A percentile compares a stretch with the other conserved stretches of the same genome.
Evolutionary conservation across 35 echinoderm and acorn worm genomes (phyloP).

Genomic region (Ophiothrix spiculata): DNA sequence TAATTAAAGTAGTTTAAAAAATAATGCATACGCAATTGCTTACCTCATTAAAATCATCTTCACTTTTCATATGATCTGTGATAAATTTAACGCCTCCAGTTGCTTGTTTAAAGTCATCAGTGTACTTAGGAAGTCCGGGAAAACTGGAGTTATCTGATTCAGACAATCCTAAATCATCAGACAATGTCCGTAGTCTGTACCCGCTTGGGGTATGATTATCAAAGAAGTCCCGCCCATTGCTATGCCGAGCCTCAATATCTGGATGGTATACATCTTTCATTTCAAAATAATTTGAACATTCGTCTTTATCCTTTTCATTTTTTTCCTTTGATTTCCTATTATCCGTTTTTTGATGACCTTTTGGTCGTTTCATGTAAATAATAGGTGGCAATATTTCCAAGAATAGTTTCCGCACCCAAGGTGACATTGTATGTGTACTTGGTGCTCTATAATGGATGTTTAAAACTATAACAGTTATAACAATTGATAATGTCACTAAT

Average conservation of each 20-base stretch:
- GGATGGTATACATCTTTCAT: slow-evolving; percentile 78
- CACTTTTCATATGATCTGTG: slow-evolving; percentile 76
- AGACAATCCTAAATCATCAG: slow-evolving; percentile 54
- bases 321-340: background rate
- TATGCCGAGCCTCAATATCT: slow-evolving; percentile 56
- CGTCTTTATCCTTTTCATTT: slow-evolving; percentile 39
- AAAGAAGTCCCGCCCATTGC: slow-evolving; percentile 78
- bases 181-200: slow-evolving; percentile 72
- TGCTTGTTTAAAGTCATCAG: slow-evolving; percentile 81
- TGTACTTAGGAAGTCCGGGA: slow-evolving; percentile 39
- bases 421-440: slow-evolving; percentile 80
- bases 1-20: no score
- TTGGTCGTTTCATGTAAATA: slow-evolving; percentile 92
- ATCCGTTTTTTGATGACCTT: background rate
- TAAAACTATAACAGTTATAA: slow-evolving; percentile 89
- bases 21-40: no score
- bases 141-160: slow-evolving; percentile 48
- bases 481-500: slow-evolving; percentile 87
- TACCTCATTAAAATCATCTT: slow-evolving; percentile 86
- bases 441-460: slow-evolving; percentile 87
- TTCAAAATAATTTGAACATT: slow-evolving; percentile 71
- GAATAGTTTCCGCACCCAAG: slow-evolving; percentile 90
- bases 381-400: slow-evolving; percentile 86
- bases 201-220: slow-evolving; percentile 68
- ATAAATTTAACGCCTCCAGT: slow-evolving; percentile 93